phyloP scores from a whole-genome alignment of 2,888 invertebrate species.

The Antheraea assamensis region DNA sequence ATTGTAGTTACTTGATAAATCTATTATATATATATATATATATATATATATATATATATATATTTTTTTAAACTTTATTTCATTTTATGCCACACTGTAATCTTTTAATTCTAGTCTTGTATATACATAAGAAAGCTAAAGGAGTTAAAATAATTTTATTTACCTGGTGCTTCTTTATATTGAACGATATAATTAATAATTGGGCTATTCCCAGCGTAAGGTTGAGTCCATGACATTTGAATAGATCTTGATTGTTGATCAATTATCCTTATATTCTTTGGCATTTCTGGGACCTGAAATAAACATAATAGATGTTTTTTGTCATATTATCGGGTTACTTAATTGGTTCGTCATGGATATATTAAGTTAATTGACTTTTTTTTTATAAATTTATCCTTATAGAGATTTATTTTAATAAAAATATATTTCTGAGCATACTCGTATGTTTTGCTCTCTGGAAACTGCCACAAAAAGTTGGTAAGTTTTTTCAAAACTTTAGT shows the following conservation, averaged over 20 bases:
- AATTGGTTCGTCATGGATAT: neutral
- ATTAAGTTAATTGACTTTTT: neutral
- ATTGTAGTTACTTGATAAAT: too few relatives aligned
- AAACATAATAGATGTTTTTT: neutral
- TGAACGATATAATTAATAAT: constrained; percentile 94
- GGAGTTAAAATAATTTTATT: neutral
- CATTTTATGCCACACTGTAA: neutral
- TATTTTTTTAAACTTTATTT: too few relatives aligned
- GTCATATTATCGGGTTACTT: neutral
- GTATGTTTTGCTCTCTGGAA: neutral
- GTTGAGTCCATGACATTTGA: constrained; percentile 94
- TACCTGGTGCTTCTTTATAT: constrained; percentile 92
- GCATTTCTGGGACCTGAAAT: constrained; percentile 91
- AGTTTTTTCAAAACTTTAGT: neutral
- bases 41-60: too few relatives aligned
- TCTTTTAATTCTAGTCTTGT: neutral
- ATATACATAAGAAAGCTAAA: neutral
- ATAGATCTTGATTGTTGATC: constrained; percentile 93
- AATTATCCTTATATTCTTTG: constrained; percentile 91
- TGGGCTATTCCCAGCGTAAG: constrained; percentile 94
- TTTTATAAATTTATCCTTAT: neutral
- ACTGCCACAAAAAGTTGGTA: neutral
- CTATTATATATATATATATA: too few relatives aligned
- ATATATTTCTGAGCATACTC: neutral
- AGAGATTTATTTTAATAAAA: neutral